Conservation (phyloP, 2,113 vertebrate genomes). For the Lophius piscatorius region DNA sequence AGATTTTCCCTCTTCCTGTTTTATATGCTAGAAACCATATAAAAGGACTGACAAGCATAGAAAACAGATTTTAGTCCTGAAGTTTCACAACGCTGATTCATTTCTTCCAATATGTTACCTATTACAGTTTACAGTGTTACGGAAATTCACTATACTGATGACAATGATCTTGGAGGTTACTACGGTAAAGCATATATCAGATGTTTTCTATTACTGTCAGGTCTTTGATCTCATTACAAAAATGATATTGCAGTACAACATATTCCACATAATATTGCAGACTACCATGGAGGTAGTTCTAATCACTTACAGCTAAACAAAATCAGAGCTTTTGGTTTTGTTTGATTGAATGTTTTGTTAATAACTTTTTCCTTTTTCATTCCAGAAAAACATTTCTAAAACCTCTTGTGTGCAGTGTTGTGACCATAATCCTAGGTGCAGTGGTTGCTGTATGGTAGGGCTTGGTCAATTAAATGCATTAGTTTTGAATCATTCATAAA, state of each 20-base stretch:
- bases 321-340: background rate
- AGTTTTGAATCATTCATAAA: background rate
- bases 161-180: conserved; percentile 91
- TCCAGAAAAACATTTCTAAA: conserved; percentile 86
- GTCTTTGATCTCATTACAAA: no score
- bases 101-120: conserved; percentile 7
- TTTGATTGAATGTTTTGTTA: background rate
- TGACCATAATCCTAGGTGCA: conserved; percentile 87
- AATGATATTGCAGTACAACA: no score
- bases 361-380: conserved; percentile 15
- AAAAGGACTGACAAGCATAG: conserved; percentile 79
- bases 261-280: no score
- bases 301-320: no score
- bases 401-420: conserved; percentile 81
- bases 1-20: conserved; percentile 82
- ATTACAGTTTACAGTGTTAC: conserved; percentile 88
- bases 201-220: background rate
- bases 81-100: background rate
- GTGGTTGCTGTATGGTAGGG: conserved; percentile 89
- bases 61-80: conserved; percentile 52
- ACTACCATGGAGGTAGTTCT: no score
- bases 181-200: conserved; percentile 79
- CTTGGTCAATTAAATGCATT: background rate
- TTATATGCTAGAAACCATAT: conserved; percentile 79
- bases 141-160: conserved; percentile 93